Conservation (phyloP, 2,797 vertebrate species). For the Hapalemur alaotrensis region DNA sequence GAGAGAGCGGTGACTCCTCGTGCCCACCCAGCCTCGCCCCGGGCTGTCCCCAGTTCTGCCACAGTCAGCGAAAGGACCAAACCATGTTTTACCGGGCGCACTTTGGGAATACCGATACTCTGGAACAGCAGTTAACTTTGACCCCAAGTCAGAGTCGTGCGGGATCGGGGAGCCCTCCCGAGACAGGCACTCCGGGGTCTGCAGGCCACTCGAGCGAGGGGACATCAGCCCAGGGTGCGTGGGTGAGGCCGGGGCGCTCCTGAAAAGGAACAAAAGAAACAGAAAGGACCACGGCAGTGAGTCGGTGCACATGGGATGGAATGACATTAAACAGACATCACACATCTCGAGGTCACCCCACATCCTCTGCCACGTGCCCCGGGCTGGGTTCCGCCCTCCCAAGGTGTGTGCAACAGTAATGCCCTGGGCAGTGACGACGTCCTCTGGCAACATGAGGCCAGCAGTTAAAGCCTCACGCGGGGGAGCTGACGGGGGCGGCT, state of each 20-base stretch:
- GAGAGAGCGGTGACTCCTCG: not conserved
- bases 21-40: not conserved
- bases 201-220: slow-evolving; percentile 94
- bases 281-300: not conserved
- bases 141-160: slow-evolving; percentile 94
- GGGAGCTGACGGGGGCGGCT: not conserved
- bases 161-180: slow-evolving; percentile 96
- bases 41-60: not conserved
- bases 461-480: fast-evolving
- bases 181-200: slow-evolving; percentile 98
- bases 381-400: not conserved
- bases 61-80: fast-evolving
- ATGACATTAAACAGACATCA: fast-evolving
- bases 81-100: slow-evolving; percentile 91
- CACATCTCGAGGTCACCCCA: fast-evolving
- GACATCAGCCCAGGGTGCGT: slow-evolving; percentile 97
- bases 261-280: slow-evolving; percentile 69
- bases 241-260: slow-evolving; percentile 98
- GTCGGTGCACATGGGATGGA: fast-evolving
- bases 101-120: slow-evolving; percentile 98
- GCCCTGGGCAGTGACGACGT: fast-evolving
- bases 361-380: fast-evolving
- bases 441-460: fast-evolving
- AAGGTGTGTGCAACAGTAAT: not conserved
- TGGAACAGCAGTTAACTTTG: slow-evolving; percentile 94